Base-by-base conservation (phyloP, 2,888 invertebrate genomes). In the Hydropsyche betteni region DNA sequence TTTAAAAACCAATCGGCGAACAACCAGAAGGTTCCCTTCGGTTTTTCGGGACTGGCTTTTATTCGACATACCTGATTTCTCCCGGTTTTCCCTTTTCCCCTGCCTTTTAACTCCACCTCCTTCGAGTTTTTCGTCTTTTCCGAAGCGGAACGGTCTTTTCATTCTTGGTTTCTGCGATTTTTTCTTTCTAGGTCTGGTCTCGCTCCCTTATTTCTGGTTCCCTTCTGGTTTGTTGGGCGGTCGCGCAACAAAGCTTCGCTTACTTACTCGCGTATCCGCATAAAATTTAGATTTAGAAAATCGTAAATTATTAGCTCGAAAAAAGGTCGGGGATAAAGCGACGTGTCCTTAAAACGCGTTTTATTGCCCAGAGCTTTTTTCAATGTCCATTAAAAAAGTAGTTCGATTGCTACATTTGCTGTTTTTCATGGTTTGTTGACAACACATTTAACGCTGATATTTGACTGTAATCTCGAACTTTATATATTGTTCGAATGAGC, bases 231-330 rank as follows among this genome's bases (percentile, higher is more conserved):
- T 50, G 44, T 55, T 10, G 38, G 55, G 14, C 8, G 71, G 24
- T 16, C 16, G 52, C 55, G 24, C 64, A 72, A 72, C 72, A 72
- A 58, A 55, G 58, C 58, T 44, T 58, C 64, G 34, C 44, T 44
- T 44, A 44, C 44, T 44, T 36, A 55, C 58, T 61, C 12, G 58
- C 38, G 55, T 53, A 72, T 72, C 55, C 58, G 50, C 58, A 72
- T 72, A 58, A 72, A 72, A 72, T 72, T 58, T 72, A 51, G 70
- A 64, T 64, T 64, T 64, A 64, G 64, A 64, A 64, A 64, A 64
- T 64, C 64, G 64, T 64, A 64, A 64, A 64, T 64, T 64, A 64
- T 64, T 64, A 34, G n/a, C 64, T n/a, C 34, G 64, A 36, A 64
- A 33, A 64, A 64, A 36, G 64, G 64, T 64, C n/a, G 34, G 64